Evolutionary conservation across 2,797 vertebrate species (phyloP).

Genomic region (Synaphobranchus kaupii): DNA sequence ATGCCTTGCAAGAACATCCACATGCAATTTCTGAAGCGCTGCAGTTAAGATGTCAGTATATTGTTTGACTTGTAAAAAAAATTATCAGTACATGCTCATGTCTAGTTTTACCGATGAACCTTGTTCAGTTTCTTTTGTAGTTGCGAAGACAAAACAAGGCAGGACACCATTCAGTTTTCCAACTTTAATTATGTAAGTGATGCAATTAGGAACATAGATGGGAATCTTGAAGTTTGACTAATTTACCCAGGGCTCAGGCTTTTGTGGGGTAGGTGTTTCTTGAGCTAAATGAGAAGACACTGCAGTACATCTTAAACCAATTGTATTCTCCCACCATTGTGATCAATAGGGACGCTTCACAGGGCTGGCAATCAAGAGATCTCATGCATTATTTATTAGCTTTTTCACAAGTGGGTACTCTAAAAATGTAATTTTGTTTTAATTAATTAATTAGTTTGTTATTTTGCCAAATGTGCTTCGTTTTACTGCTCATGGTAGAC

Average conservation of each 20-base stretch:
- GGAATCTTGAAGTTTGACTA: constrained; percentile 42
- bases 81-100: constrained; percentile 22
- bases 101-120: background rate
- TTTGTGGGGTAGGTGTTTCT: constrained; percentile 18
- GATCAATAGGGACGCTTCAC: constrained; percentile 42
- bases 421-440: constrained; percentile 28
- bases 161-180: constrained; percentile 34
- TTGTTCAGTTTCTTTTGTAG: constrained; percentile 42
- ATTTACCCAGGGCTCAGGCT: constrained; percentile 44
- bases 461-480: constrained; percentile 8
- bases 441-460: constrained; percentile 32
- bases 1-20: background rate
- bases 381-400: constrained; percentile 25
- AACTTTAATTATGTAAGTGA: constrained; percentile 47
- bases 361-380: constrained; percentile 38
- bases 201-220: constrained; percentile 40
- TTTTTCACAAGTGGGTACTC: constrained; percentile 27
- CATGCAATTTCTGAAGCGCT: background rate
- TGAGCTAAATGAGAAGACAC: constrained; percentile 29
- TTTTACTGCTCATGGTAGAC: constrained; percentile 3
- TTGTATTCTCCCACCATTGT: constrained; percentile 27
- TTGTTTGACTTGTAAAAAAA: background rate
- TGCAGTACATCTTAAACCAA: constrained; percentile 22
- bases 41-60: background rate
- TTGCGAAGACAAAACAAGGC: constrained; percentile 42